Evolutionary conservation across 2,888 invertebrate genomes (phyloP), one percentile per base, ranked within the genome.

Genomic region (Drosophila nr. perissopoda): DNA sequence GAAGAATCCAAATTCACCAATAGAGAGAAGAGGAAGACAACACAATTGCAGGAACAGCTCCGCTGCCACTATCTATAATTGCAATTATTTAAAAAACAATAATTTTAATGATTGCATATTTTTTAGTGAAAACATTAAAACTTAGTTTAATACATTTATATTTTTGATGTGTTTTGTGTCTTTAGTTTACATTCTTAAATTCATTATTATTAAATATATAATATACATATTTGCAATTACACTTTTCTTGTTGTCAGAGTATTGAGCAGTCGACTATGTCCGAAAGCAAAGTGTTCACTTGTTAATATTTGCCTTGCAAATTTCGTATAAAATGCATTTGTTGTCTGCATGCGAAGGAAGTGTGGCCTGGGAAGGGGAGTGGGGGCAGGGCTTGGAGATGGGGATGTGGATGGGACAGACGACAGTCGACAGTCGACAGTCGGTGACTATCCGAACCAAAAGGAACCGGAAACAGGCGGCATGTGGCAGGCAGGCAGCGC

Each of bases 241-340:
- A 21, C 7, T 7, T 2, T 18, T 18, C 29, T 51, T 18, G n/a
- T 11, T 16, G 16, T 16, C 10, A 42, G 57, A 21, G 57, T 42
- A 31, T 42, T 16, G 11, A 5, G 21, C 21, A 33, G 57, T 57
- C 57, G 40, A 4, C 11, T 1, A 31, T 16, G 16, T 31, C 42
- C 2, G 42, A 21, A 10, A 1, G 3, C 21, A 25, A 57, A 18
- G 42, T 42, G 31, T 31, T 42, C 11, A 11, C 42, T 42, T 57
- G 57, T 31, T 83, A 85, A 85, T 88, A 85, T 85, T 85, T 85
- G 83, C 85, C 85, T 88, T 85, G 86, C 88, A 88, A 85, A 85
- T 88, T 88, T 81, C 59, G 69, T 82, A 82, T 85, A 82, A 85
- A 85, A 86, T 85, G 85, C 85, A 85, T 86, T 88, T 78, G 80